Evolutionary conservation across 2,113 vertebrate genomes (phyloP).

Genomic region (Hypocryptadius cinnamomeus): DNA sequence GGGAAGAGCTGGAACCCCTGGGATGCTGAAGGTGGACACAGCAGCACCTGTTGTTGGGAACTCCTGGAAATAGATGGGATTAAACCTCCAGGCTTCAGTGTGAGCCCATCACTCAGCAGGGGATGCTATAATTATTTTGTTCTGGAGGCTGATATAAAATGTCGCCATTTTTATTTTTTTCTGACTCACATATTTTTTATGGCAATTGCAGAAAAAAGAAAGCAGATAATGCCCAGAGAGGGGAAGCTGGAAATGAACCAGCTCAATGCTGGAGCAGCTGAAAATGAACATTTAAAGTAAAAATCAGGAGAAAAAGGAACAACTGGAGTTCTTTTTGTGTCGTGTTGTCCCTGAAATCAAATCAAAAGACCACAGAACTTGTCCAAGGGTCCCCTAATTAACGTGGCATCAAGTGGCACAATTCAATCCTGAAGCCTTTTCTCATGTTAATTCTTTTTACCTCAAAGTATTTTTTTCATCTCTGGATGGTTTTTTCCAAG

Average conservation of each 20-base stretch:
- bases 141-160: slow-evolving; percentile 7
- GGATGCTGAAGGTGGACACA: neutral
- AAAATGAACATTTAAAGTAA: slow-evolving; percentile 11
- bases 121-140: slow-evolving; percentile 35
- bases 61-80: neutral
- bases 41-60: neutral
- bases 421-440: neutral
- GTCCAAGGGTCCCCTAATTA: neutral
- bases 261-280: neutral
- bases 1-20: neutral
- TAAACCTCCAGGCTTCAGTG: neutral
- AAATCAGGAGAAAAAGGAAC: neutral
- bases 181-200: slow-evolving; percentile 38
- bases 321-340: neutral
- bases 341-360: neutral
- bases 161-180: neutral
- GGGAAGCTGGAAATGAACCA: slow-evolving; percentile 26
- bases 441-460: neutral
- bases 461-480: neutral
- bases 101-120: slow-evolving; percentile 5
- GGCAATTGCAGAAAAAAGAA: slow-evolving; percentile 12
- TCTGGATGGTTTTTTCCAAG: neutral
- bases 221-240: neutral
- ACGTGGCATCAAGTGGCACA: neutral
- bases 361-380: neutral